Conservation (phyloP, 2,113 vertebrate genomes). For the Amphilophus citrinellus region DNA sequence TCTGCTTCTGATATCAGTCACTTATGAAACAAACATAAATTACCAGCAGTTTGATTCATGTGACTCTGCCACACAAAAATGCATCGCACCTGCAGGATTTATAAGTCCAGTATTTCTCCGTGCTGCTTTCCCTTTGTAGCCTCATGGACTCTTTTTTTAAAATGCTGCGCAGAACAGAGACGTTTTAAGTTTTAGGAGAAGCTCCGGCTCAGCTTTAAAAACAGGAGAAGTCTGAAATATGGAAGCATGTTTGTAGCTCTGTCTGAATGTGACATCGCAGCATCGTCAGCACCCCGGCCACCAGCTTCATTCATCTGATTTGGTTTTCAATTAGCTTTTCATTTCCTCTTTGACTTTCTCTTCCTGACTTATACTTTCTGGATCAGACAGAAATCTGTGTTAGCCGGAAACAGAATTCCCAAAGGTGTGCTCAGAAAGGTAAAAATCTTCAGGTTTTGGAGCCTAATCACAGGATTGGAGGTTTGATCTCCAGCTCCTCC, state of each 20-base stretch:
- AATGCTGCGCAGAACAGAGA: conserved; percentile 10
- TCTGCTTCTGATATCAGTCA: conserved; percentile 1
- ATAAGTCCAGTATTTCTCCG: neutral
- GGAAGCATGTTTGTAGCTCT: neutral
- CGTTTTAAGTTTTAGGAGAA: neutral
- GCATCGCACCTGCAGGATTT: conserved; percentile 28
- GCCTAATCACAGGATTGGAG: too few relatives aligned
- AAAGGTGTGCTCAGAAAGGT: neutral
- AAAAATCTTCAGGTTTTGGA: too few relatives aligned
- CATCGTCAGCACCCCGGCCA: neutral
- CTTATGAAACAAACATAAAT: conserved; percentile 11
- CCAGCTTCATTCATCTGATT: conserved; percentile 47
- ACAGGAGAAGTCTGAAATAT: neutral
- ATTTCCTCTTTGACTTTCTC: conserved; percentile 40
- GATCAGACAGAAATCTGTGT: conserved; percentile 52
- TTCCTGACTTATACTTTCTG: conserved; percentile 81
- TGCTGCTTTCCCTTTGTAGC: neutral
- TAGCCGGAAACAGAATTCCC: neutral
- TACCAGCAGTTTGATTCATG: neutral
- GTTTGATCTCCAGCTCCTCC: neutral
- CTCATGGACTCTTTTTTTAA: neutral
- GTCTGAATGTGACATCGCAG: conserved; percentile 31
- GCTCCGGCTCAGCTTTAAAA: neutral
- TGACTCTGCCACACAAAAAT: neutral
- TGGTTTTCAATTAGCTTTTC: conserved; percentile 35